Base-by-base conservation (phyloP, 1,140 invertebrate species). In the Drosophila teissieri region DNA sequence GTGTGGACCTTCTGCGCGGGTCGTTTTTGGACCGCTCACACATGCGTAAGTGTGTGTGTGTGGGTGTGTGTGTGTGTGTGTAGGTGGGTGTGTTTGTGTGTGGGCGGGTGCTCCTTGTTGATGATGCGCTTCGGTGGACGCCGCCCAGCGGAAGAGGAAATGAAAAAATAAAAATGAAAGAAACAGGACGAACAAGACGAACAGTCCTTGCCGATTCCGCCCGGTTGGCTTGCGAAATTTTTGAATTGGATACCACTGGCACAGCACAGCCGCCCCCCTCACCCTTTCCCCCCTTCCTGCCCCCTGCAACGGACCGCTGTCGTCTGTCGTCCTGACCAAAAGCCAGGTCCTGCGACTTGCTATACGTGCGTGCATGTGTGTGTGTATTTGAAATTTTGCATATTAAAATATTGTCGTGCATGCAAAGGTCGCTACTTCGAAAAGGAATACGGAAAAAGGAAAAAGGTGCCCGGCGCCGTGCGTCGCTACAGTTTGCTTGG, bases 401-500 rank as follows among this genome's bases (percentile, higher is more conserved):
- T 88, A 88, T 88, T 88, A 89, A 88, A 88, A 89, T 89, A 88
- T 88, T 86, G 84, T 88, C 84, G 84, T 83, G 76, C 69, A 80
- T 89, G 84, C 83, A 80, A 88, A 89, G 84, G 84, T 88, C 79
- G 83, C 70, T 68, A 22, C 55, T 78, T 70, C 19, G 40, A 70
- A 70, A 61, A 69, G 62, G 57, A 68, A 65, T 65, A 64, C 12
- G 54, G 58, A 52, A 52, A 36, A 51, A 27, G 49, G 48, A 40
- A 40, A 40, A 88, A 80, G 79, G 68, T 79, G 80, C 62, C 53
- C 79, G 60, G 31, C 55, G 62, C 45, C 65, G 44, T 56, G 48
- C 53, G 55, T 42, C 37, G 73, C 57, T 72, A 58, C 57, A 62
- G 52, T 7, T 61, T 14, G 15, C 24, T 51, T n/a, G n/a, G 34